Conservation (phyloP, 2,113 vertebrate species). For the Lynx canadensis region DNA sequence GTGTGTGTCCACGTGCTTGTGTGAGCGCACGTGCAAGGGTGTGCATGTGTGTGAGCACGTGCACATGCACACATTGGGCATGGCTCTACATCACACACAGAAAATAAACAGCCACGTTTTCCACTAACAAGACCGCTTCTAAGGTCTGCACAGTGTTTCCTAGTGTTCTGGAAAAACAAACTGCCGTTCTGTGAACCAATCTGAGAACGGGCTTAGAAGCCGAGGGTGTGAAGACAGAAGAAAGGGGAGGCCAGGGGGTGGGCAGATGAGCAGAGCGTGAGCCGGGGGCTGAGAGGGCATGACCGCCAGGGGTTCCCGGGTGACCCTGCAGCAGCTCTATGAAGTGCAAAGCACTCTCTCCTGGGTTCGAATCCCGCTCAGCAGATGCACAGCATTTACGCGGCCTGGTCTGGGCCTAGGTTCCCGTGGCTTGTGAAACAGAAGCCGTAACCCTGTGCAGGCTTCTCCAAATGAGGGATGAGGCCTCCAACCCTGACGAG, state of each 20-base stretch:
- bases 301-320: not conserved
- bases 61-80: not conserved
- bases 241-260: not conserved
- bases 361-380: not conserved
- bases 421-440: not conserved
- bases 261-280: not conserved
- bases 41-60: not conserved
- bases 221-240: too few relatives aligned
- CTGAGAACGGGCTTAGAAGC: not conserved
- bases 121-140: not conserved
- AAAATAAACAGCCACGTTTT: not conserved
- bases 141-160: not conserved
- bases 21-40: too few relatives aligned
- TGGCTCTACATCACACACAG: not conserved
- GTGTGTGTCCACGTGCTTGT: too few relatives aligned
- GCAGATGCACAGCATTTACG: not conserved
- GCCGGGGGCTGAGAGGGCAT: not conserved
- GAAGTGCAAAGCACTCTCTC: too few relatives aligned
- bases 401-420: not conserved
- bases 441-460: not conserved
- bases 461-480: not conserved
- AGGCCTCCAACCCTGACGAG: too few relatives aligned
- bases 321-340: not conserved
- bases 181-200: not conserved
- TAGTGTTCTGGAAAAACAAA: not conserved